Evolutionary conservation across 2,888 invertebrate species (phyloP), one percentile per base, ranked within the genome.

Genomic region (Himalopsyche tibetana): DNA sequence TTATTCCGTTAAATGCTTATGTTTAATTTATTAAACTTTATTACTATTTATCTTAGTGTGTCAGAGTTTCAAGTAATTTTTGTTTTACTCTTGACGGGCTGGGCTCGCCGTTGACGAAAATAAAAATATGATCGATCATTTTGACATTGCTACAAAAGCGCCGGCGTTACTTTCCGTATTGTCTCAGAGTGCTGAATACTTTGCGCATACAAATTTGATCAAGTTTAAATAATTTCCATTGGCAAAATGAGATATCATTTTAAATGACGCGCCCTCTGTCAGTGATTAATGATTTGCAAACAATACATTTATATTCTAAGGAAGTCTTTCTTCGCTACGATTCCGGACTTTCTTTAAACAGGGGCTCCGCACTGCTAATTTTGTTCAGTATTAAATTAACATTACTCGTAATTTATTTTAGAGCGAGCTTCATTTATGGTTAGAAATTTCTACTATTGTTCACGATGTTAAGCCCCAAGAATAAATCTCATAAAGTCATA

Each of bases 41-140:
- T 28, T 28, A 28, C 28, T n/a, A 8, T 63, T 4, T 11, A 19
- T 63, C 19, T 63, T 19, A 63, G 63, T 28, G 19, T 28, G 63
- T 19, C 63, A 63, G 28, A 19, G 19, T 63, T 63, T 63, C 63
- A 63, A 63, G 63, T 63, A 63, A 63, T 63, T 63, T 63, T 63
- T 63, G 63, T 63, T 63, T 63, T 19, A 63, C 19, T 63, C 63
- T 28, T 28, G 63, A 11, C 63, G n/a, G 63, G n/a, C 63, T 63
- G 28, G 28, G 28, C 28, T 28, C 28, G 63, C 19, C 15, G 19
- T 63, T 63, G 63, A 63, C 19, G 63, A 63, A 63, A 63, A 63
- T 63, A 63, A 63, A 63, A 63, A 63, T 63, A 63, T 63, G 63
- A 63, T 63, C 63, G 63, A 63, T 63, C 63, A 63, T 63, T 63